Conservation (phyloP, 2,113 vertebrate species). For the Clarias batrachus region DNA sequence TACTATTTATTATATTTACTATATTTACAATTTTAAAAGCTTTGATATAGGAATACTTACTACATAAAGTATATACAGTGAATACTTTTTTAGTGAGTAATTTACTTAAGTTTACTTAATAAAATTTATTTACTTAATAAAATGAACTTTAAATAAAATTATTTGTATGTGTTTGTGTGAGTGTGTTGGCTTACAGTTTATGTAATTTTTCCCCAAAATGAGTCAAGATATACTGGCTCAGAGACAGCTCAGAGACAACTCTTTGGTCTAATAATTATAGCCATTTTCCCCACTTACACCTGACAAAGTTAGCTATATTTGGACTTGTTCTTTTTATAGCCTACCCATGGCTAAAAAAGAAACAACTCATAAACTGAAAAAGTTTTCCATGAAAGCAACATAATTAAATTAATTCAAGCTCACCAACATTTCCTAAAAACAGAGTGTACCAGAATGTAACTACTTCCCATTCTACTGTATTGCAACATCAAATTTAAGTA, state of each 20-base stretch:
- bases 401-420: not conserved
- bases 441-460: not conserved
- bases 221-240: conserved; percentile 1
- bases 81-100: too few species aligned
- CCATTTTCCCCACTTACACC: not conserved
- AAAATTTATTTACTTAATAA: too few species aligned
- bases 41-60: too few species aligned
- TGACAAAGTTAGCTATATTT: not conserved
- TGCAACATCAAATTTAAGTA: not conserved
- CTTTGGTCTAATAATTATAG: not conserved
- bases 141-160: too few species aligned
- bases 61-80: too few species aligned
- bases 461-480: too few species aligned
- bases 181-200: not conserved
- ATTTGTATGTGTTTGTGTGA: too few species aligned
- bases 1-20: too few species aligned
- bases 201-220: not conserved
- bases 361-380: not conserved
- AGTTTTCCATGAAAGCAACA: not conserved
- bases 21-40: too few species aligned
- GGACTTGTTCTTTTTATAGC: not conserved
- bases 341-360: not conserved
- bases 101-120: too few species aligned
- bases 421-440: not conserved
- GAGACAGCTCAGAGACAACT: not conserved